phyloP scores from a whole-genome alignment of 2,797 vertebrate species.

The Enteromius paludinosus region DNA sequence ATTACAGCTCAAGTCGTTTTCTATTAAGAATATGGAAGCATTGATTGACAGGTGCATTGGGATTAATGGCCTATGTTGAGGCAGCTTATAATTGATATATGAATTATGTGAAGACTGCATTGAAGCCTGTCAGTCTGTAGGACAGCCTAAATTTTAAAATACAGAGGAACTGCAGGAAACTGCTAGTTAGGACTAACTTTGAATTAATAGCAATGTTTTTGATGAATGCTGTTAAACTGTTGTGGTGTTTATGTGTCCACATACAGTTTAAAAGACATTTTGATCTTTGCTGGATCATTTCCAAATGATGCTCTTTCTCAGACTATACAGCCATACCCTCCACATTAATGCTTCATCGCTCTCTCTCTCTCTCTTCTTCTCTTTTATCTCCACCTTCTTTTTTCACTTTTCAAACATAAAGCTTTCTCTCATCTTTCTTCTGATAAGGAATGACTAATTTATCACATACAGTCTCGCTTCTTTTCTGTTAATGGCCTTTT shows the following conservation, averaged over 20 bases:
- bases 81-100: constrained; percentile 2
- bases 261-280: neutral
- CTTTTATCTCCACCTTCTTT: neutral
- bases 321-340: neutral
- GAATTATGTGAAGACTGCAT: constrained; percentile 1
- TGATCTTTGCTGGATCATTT: neutral
- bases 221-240: neutral
- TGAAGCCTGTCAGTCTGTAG: constrained; percentile 12
- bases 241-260: neutral
- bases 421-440: constrained; percentile 17
- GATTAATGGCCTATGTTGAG: constrained; percentile 7
- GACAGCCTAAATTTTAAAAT: neutral
- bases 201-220: neutral
- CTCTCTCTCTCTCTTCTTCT: neutral
- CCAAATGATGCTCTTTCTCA: neutral
- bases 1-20: constrained; percentile 8
- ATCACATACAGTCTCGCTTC: neutral
- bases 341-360: constrained; percentile 7
- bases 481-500: constrained; percentile 30
- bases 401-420: constrained; percentile 3
- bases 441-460: constrained; percentile 14
- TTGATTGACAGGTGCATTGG: constrained; percentile 11
- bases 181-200: neutral
- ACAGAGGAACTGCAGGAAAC: no score
- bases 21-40: neutral